Evolutionary conservation across 2,888 invertebrate genomes (phyloP).

Genomic region (Deilephila porcellus): DNA sequence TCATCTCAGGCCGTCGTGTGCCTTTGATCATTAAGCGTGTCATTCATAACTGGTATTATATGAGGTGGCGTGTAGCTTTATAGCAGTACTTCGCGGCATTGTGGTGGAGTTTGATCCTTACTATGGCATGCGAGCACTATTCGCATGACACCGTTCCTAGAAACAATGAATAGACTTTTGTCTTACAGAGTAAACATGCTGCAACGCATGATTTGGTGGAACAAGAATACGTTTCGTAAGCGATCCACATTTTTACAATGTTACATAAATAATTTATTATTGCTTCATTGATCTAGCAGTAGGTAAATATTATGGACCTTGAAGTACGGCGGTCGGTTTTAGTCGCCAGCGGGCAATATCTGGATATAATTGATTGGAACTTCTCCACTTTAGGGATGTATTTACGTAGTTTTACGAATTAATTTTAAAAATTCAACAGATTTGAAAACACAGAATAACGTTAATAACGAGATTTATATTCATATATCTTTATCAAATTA

Average conservation of each 20-base stretch:
- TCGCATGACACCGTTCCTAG: constrained; percentile 35
- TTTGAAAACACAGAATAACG: no score
- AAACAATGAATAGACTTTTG: constrained; percentile 29
- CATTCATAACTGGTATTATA: neutral
- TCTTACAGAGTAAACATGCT: constrained; percentile 22
- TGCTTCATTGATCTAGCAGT: neutral
- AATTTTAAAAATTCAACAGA: no score
- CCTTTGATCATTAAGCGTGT: no score
- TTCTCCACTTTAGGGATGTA: no score
- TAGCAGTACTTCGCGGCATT: neutral
- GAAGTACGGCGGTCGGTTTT: neutral
- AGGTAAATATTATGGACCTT: neutral
- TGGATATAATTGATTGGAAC: no score
- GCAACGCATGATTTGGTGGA: constrained; percentile 7
- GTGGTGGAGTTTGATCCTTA: constrained; percentile 3
- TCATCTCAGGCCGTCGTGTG: no score
- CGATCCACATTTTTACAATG: constrained; percentile 14
- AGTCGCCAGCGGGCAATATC: no score
- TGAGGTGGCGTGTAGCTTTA: neutral
- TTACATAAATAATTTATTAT: neutral
- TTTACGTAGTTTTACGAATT: no score
- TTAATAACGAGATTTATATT: no score
- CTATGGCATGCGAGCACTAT: constrained; percentile 7
- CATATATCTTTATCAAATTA: no score
- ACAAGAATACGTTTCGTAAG: constrained; percentile 10